phyloP scores from a whole-genome alignment of 2,113 vertebrate species.

The Entosphenus tridentatus region DNA sequence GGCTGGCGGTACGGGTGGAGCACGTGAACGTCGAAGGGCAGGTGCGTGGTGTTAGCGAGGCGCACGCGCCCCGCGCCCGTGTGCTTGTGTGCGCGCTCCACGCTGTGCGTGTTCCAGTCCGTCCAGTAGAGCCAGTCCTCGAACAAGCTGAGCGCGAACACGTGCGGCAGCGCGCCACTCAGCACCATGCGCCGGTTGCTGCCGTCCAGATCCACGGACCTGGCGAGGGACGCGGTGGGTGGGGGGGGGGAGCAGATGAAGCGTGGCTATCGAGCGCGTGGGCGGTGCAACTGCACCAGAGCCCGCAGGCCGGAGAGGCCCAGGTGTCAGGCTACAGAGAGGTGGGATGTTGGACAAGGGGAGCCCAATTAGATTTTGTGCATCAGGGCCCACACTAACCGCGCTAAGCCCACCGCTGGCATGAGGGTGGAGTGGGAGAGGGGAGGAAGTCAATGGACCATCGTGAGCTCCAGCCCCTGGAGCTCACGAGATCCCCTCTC shows the following conservation, averaged over 20 bases:
- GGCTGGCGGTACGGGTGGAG: slow-evolving; percentile 27
- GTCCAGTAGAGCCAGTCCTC: slow-evolving; percentile 29
- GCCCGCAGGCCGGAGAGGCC: neutral
- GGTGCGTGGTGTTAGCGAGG: slow-evolving; percentile 30
- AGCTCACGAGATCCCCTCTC: no score
- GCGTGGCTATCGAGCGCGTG: no score
- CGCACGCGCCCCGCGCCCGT: slow-evolving; percentile 18
- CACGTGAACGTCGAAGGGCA: slow-evolving; percentile 22
- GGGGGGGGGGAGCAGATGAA: no score
- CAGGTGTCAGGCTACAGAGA: neutral
- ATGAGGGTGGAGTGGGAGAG: no score
- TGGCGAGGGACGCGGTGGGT: slow-evolving; percentile 9
- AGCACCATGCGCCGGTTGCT: slow-evolving; percentile 23
- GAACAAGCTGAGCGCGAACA: slow-evolving; percentile 21
- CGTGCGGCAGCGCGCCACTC: slow-evolving; percentile 21
- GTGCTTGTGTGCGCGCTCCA: slow-evolving; percentile 28
- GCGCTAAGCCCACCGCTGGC: no score
- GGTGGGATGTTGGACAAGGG: neutral
- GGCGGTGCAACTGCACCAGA: no score
- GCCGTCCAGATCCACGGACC: slow-evolving; percentile 27
- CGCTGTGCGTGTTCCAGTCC: slow-evolving; percentile 25
- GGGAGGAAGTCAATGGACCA: no score
- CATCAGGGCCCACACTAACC: no score
- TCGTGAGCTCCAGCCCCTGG: no score
- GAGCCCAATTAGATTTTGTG: no score